Base-by-base conservation (phyloP, 2,797 vertebrate genomes). In the Amphiprion clarkii region DNA sequence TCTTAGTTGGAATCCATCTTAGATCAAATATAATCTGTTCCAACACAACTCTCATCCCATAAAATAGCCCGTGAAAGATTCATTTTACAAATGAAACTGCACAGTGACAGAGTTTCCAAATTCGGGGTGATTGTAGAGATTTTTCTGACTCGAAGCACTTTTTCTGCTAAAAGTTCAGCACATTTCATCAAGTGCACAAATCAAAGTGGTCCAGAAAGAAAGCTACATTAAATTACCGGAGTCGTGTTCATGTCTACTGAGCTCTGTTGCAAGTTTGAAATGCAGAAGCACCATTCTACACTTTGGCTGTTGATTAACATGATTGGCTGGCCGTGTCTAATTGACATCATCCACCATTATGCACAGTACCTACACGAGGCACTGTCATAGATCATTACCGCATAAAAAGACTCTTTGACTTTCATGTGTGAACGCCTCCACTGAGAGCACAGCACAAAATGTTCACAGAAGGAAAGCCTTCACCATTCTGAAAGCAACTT, bases 361-460 rank as follows among this genome's bases (percentile, higher is more conserved):
- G n/a, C 56, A 31, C n/a, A 64, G 23, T 36, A 29, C 23, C 44
- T 33, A 33, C 33, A 33, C 2, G 33, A 33, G 33, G 33, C 33
- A 8, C 33, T 57, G 19, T 5, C 27, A 40, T 44, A n/a, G 36
- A 66, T 76, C 48, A 73, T 69, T 65, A 79, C 61, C 58, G 52
- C 44, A 48, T 52, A 25, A 59, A 68, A 49, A 44, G 6, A 25
- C 8, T 39, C 21, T 48, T 36, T 10, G 4, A 55, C 23, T 49
- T 10, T 16, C 52, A n/a, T 74, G 36, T 53, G 49, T 11, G n/a
- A 56, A 49, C 14, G 19, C 29, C 31, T 25, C 29, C 33, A 42
- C 8, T 60, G 25, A n/a, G 31, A 66, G 49, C 19, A 23, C 5
- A 23, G 25, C 7, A 9, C 39, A 54, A 52, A 36, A 25, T n/a